These are phyloP conservation scores for Parazoanthus swiftii DNA, from an alignment of 92 coral and sea anemone genomes.

Conservation along the genomic window DNA sequence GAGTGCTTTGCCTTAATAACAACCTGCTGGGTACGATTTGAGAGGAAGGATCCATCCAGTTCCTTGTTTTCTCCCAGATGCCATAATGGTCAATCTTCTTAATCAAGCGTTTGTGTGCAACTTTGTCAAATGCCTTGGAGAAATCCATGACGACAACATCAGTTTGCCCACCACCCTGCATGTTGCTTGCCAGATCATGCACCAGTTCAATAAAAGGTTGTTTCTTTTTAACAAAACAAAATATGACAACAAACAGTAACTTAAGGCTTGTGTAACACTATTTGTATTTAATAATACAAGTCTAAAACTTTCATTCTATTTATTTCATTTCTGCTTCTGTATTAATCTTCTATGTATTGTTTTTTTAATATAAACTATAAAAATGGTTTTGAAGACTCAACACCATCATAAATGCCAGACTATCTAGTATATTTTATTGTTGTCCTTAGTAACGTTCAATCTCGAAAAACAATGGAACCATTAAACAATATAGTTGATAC, in stretches of 20 bases:
- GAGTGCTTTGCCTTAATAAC: too few species aligned
- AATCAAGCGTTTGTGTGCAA: too few species aligned
- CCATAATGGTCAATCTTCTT: too few species aligned
- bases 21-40: too few species aligned
- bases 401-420: not conserved
- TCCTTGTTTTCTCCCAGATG: too few species aligned
- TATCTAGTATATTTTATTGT: constrained; percentile 23
- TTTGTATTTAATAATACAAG: constrained; percentile 1
- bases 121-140: too few species aligned
- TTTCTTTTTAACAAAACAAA: constrained; percentile 19
- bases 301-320: constrained; percentile 6
- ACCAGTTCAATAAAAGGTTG: not conserved
- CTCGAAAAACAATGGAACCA: constrained; percentile 27
- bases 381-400: not conserved
- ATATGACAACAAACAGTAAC: constrained; percentile 18
- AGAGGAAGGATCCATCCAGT: too few species aligned
- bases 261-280: constrained; percentile 12
- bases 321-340: constrained; percentile 15
- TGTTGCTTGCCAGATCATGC: too few species aligned
- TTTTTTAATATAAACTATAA: constrained; percentile 10
- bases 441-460: constrained; percentile 8
- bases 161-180: too few species aligned
- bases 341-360: constrained; percentile 6
- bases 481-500: constrained; percentile 2
- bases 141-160: too few species aligned